Evolutionary conservation across 1,140 invertebrate species (phyloP), one percentile per base, ranked within the genome.

Genomic region (Eulimnadia texana): DNA sequence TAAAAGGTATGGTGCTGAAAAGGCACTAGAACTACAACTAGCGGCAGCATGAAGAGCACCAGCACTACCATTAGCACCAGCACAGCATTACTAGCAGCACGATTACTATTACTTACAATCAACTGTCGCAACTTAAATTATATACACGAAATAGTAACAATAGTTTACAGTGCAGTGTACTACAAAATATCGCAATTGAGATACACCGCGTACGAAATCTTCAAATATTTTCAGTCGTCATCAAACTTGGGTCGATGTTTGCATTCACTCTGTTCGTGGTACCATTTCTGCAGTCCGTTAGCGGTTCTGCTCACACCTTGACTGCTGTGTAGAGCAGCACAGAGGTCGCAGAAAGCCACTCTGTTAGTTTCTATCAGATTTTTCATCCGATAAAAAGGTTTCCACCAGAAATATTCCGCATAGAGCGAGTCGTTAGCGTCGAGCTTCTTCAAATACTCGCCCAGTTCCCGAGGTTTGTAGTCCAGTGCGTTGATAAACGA

Each of bases 351-450:
- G 24, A 55, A 55, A 16, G 53, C 24, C 53, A 22, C 20, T 16
- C 53, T 11, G 20, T 55, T 55, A 23, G 23, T 22, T 11, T 55
- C n/a, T 16, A 25, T 24, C 10, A 55, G 24, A 27, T 55, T 55
- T n/a, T 54, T 51, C 16, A 63, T 42, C 50, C 25, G 23, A 27
- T 62, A 63, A n/a, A 62, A 25, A 3, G 47, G 52, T 54, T 63
- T 63, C 62, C 62, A 63, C 57, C 58, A 52, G 27, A 63, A 61
- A 29, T 63, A 63, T 47, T 63, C 51, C 2, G 13, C 47, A 50
- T 63, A 63, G 19, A 61, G 20, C 11, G n/a, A 62, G 50, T 47
- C 27, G 27, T 63, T 60, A 24, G 25, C 23, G 24, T 56, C 62
- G 13, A 63, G 20, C 13, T 47, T 25, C 23, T 29, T 60, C 19